phyloP scores from a whole-genome alignment of 2,888 invertebrate genomes.

The Drosophila mulleri region DNA sequence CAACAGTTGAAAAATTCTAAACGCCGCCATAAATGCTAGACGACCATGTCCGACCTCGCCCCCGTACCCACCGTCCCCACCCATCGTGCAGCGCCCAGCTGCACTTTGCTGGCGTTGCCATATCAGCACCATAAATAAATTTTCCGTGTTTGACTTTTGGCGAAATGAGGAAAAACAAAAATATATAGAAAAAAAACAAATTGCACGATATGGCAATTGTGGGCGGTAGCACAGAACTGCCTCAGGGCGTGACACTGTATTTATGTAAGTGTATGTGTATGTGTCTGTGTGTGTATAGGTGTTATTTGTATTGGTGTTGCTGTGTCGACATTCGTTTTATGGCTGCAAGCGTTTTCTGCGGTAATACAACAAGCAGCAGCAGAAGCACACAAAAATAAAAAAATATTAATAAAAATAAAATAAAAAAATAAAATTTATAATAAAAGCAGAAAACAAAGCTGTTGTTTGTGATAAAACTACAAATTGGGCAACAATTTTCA shows the following conservation, averaged over 20 bases:
- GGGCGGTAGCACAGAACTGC: constrained; percentile 26
- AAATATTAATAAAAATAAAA: not conserved
- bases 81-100: constrained; percentile 3
- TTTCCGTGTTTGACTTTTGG: constrained; percentile 59
- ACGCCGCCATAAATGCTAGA: constrained; percentile 47
- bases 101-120: constrained; percentile 56
- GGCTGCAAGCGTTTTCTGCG: constrained; percentile 33
- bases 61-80: no score
- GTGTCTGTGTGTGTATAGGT: constrained; percentile 15
- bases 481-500: constrained; percentile 52
- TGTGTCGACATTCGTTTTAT: constrained; percentile 43
- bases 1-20: constrained; percentile 74
- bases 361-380: constrained; percentile 22
- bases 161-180: constrained; percentile 48
- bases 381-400: not conserved
- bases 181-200: constrained; percentile 16
- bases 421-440: constrained; percentile 22
- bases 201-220: constrained; percentile 42
- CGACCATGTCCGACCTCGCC: constrained; percentile 15
- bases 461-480: constrained; percentile 40
- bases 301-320: constrained; percentile 4
- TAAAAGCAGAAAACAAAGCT: constrained; percentile 15
- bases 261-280: constrained; percentile 6
- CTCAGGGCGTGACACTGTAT: constrained; percentile 28
- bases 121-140: constrained; percentile 74